These are phyloP conservation scores for Oreochromis grahami DNA, from an alignment of 2,797 vertebrate genomes.

Conservation along the genomic window DNA sequence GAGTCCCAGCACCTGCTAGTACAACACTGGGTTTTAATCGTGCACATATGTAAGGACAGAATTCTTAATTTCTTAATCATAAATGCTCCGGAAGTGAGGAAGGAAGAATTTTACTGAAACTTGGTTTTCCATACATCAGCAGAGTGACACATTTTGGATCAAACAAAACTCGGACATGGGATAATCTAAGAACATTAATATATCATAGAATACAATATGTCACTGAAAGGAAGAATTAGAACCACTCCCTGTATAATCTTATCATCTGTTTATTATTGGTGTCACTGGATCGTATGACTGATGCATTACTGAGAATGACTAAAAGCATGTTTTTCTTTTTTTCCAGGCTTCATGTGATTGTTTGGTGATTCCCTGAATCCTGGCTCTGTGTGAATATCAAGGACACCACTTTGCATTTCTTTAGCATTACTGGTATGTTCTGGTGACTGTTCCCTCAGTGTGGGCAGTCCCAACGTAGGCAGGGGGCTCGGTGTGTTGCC, in stretches of 20 bases:
- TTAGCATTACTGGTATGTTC: background rate
- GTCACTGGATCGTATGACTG: background rate
- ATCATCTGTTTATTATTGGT: background rate
- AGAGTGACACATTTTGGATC: background rate
- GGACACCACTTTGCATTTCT: background rate
- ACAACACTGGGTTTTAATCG: rapidly evolving
- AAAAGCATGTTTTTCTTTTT: rapidly evolving
- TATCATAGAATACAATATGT: background rate
- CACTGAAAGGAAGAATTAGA: background rate
- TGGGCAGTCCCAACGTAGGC: background rate
- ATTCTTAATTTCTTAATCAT: background rate
- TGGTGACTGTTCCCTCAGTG: background rate
- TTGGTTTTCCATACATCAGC: background rate
- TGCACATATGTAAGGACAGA: rapidly evolving
- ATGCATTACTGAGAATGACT: background rate
- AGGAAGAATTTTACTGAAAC: background rate
- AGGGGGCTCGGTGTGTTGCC: background rate
- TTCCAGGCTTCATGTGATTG: background rate
- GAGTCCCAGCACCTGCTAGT: rapidly evolving
- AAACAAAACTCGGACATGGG: rapidly evolving
- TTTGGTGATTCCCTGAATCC: background rate
- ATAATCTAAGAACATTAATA: rapidly evolving
- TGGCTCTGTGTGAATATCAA: background rate
- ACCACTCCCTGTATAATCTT: background rate
- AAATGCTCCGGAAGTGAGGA: background rate